Base-by-base conservation (phyloP, 2,888 invertebrate genomes). In the Ryuthela nishihirai region DNA sequence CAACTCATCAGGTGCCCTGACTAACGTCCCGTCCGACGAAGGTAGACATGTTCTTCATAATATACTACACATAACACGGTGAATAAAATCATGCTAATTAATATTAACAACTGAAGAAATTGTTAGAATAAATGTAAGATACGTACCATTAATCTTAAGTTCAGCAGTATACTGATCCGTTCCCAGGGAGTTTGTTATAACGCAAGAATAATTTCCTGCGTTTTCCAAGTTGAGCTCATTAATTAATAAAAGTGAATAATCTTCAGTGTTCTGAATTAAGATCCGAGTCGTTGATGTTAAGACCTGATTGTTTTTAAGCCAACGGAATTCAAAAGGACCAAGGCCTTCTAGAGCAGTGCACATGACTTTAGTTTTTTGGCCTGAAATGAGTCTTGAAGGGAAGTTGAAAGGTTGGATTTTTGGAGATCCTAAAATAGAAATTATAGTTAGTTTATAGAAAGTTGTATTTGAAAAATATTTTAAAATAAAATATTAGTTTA, bases 161-260 rank as follows among this genome's bases (percentile, higher is more conserved):
- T 42, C 26, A 1, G 62, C 40, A 10, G 53, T 40, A 32, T 48
- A 56, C 3, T 43, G 36, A 32, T 55, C 55, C 24, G 36, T 47
- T 2, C 62, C 62, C 1, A 53, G 15, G 3, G 62, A 47, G 35
- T 24, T 56, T 4, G 42, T 48, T 1, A 53, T 56, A 9, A 41
- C 29, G n/a, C 62, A 62, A 26, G 56, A 40, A 29, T 62, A 62
- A 25, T 62, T 62, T 4, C 56, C 62, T n/a, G 45, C 41, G 17
- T 54, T 54, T 6, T 60, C 46, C 2, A 24, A 45, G 4, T 20
- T 5, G 1, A 54, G 32, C 1, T 49, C 49, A 18, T 54, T 45
- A n/a, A 54, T 34, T 3, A 50, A 9, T 10, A 60, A 32, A n/a
- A 49, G 17, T 1, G 49, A 45, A 46, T 50, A 60, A 15, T 60